Evolutionary conservation across 35 echinoderm and acorn worm genomes (phyloP).

Genomic region (Holothuria glaberrima): DNA sequence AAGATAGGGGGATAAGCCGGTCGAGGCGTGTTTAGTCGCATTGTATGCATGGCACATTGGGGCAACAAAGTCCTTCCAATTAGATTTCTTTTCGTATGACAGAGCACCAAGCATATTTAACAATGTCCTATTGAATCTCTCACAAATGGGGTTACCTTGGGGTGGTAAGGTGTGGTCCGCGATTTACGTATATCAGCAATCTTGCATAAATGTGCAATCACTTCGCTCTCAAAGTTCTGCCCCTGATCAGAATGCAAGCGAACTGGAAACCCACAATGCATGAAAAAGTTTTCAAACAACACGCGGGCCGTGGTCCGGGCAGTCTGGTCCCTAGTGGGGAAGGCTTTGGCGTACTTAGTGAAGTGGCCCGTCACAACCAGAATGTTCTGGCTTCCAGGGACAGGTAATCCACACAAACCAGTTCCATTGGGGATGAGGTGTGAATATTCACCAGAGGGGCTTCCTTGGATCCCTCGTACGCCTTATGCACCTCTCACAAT

Average conservation of each 20-base stretch:
- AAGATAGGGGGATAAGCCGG: conserved; percentile 64
- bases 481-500: conserved; percentile 18
- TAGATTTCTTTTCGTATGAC: conserved; percentile 54
- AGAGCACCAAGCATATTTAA: conserved; percentile 66
- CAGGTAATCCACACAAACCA: conserved; percentile 61
- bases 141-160: conserved; percentile 59
- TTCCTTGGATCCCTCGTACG: neutral
- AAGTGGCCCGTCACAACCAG: conserved; percentile 59
- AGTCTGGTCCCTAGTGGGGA: conserved; percentile 38
- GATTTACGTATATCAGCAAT: conserved; percentile 54
- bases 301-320: conserved; percentile 48
- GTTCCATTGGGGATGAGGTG: conserved; percentile 42
- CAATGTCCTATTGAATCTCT: conserved; percentile 71
- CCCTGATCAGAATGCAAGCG: conserved; percentile 65
- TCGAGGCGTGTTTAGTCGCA: conserved; percentile 49
- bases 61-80: conserved; percentile 53
- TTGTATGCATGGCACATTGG: conserved; percentile 62
- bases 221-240: conserved; percentile 59
- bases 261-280: conserved; percentile 67
- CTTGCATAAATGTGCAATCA: conserved; percentile 33
- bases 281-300: conserved; percentile 65
- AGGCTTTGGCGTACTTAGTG: conserved; percentile 49
- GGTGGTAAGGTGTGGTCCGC: conserved; percentile 64
- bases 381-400: conserved; percentile 50
- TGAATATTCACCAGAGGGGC: conserved; percentile 35